A percentile compares a stretch with the other conserved stretches of the same genome.
Conservation (phyloP, 2,797 vertebrate genomes). For the Brachyalestes nurse region DNA sequence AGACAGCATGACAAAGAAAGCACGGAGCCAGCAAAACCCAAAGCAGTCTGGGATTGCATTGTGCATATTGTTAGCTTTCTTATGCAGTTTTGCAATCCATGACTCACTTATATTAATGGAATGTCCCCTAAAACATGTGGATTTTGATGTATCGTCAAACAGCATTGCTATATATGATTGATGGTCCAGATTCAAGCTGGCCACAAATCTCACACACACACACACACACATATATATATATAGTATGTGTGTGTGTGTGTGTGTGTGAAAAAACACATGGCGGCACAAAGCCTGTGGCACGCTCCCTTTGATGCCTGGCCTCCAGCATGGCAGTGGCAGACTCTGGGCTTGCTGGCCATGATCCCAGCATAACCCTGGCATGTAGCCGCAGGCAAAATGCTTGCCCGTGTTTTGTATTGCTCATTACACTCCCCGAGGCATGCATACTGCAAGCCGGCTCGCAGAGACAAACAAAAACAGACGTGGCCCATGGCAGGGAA, state of each 20-base stretch:
- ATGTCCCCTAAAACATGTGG: background rate
- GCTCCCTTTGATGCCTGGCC: conserved; percentile 29
- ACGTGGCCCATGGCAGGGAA: conserved; percentile 47
- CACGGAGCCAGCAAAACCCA: background rate
- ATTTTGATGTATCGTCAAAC: conserved; percentile 17
- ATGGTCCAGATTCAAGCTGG: conserved; percentile 18
- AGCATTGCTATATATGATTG: background rate
- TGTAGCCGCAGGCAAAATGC: conserved; percentile 64
- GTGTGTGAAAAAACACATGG: background rate
- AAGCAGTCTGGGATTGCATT: background rate
- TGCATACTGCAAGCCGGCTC: conserved; percentile 43
- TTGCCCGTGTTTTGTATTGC: conserved; percentile 65
- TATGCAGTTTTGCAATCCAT: background rate
- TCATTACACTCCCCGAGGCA: conserved; percentile 66
- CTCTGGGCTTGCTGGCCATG: conserved; percentile 59
- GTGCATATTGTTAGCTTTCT: background rate
- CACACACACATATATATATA: too few relatives aligned
- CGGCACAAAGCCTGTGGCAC: conserved; percentile 29
- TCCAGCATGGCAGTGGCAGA: conserved; percentile 45
- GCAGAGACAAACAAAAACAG: conserved; percentile 58
- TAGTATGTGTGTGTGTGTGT: conserved; percentile 13
- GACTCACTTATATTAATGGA: conserved; percentile 10
- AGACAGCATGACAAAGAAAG: conserved; percentile 11
- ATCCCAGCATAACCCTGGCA: conserved; percentile 59
- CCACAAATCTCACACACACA: conserved; percentile 14